Percentiles rank a stretch among this genome's conserved stretches.
These are phyloP conservation scores for Synergus gifuensis DNA, from an alignment of 2,888 invertebrate species.

Conservation along the genomic window DNA sequence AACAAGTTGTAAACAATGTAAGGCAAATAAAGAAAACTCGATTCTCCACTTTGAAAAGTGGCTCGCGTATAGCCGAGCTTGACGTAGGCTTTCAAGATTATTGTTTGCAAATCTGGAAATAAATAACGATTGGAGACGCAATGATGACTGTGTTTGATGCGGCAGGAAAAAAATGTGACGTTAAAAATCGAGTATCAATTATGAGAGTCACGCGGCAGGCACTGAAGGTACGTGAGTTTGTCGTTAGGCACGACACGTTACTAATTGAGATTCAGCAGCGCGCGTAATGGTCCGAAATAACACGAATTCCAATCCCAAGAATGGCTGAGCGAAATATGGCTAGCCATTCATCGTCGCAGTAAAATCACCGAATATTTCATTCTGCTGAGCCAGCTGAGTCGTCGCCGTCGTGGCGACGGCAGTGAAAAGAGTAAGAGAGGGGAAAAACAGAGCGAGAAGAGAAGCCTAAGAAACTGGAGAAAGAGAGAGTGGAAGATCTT, in stretches of 20 bases:
- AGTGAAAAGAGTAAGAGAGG: slow-evolving; percentile 55
- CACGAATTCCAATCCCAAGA: slow-evolving; percentile 75
- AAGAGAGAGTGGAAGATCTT: slow-evolving; percentile 43
- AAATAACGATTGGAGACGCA: slow-evolving; percentile 48
- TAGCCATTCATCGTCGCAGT: slow-evolving; percentile 71
- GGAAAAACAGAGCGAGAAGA: slow-evolving; percentile 41
- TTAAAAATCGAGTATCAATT: slow-evolving; percentile 49
- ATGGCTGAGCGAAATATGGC: slow-evolving; percentile 68
- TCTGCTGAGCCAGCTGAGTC: slow-evolving; percentile 68
- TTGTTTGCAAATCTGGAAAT: slow-evolving; percentile 63
- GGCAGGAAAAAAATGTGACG: slow-evolving; percentile 18
- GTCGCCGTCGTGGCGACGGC: slow-evolving; percentile 58
- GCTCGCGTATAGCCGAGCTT: background rate
- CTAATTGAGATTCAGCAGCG: slow-evolving; percentile 76
- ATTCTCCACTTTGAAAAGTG: background rate
- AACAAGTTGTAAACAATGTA: background rate
- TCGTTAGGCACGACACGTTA: slow-evolving; percentile 61
- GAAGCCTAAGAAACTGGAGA: slow-evolving; percentile 29
- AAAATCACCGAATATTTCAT: slow-evolving; percentile 76
- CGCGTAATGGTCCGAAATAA: slow-evolving; percentile 74
- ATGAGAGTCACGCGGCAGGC: slow-evolving; percentile 55
- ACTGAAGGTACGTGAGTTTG: slow-evolving; percentile 49
- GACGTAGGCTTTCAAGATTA: slow-evolving; percentile 45
- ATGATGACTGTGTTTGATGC: slow-evolving; percentile 10
- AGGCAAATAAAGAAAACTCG: background rate